These are phyloP conservation scores for Mystacides longicornis DNA, from an alignment of 2,888 invertebrate species.

Conservation along the genomic window DNA sequence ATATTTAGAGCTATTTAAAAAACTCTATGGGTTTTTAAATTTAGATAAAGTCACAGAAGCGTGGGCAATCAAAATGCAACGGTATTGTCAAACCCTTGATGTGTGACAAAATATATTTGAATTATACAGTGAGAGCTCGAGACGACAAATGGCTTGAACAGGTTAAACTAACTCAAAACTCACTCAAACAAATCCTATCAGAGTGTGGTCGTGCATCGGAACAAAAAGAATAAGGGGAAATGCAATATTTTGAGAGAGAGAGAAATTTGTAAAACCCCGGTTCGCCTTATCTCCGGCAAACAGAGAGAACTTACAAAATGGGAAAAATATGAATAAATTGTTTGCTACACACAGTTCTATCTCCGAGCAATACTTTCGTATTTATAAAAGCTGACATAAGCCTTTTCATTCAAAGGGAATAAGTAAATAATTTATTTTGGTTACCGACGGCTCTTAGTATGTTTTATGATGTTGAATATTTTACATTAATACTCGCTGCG, in stretches of 20 bases:
- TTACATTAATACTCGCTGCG: not conserved
- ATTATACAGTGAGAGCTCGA: not conserved
- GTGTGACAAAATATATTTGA: not conserved
- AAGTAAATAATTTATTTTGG: not conserved
- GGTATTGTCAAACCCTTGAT: no score
- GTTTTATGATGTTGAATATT: not conserved
- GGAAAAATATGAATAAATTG: constrained; percentile 13
- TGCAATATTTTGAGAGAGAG: constrained; percentile 18
- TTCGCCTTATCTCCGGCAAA: constrained; percentile 10
- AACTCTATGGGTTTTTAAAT: no score
- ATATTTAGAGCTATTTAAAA: no score
- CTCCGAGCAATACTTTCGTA: not conserved
- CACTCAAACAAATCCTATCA: constrained; percentile 22
- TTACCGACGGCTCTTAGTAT: not conserved
- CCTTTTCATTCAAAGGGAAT: constrained; percentile 4
- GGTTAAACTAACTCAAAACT: not conserved
- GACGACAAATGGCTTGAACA: not conserved
- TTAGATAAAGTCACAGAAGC: no score
- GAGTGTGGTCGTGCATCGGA: constrained; percentile 11
- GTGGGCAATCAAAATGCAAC: no score
- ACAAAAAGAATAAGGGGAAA: constrained; percentile 15
- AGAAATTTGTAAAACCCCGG: constrained; percentile 12
- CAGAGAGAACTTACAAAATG: constrained; percentile 6
- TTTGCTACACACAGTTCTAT: not conserved
- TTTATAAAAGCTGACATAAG: constrained; percentile 11